A percentile compares a stretch with the other conserved stretches of the same genome.
phyloP scores from a whole-genome alignment of 2,113 vertebrate genomes.

The Oryzias woworae region DNA sequence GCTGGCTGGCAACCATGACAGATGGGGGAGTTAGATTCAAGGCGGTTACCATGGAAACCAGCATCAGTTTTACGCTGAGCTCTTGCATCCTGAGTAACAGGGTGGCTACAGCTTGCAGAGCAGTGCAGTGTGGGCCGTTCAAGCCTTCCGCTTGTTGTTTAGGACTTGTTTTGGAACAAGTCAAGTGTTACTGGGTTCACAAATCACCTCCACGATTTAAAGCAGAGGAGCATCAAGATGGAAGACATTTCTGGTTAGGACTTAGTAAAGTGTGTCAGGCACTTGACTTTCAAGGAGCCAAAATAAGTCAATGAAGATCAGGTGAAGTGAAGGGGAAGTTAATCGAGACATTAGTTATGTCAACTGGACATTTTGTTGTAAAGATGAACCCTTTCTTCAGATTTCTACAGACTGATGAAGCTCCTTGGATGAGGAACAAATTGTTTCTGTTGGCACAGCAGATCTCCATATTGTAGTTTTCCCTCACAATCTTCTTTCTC shows the following conservation, averaged over 20 bases:
- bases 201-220: constrained; percentile 3
- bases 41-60: constrained; percentile 82
- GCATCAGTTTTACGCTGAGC: constrained; percentile 47
- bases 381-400: too few species aligned
- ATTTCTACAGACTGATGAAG: too few species aligned
- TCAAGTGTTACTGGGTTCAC: constrained; percentile 7
- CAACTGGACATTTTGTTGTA: too few species aligned
- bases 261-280: constrained; percentile 43
- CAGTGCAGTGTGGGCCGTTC: constrained; percentile 51
- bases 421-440: too few species aligned
- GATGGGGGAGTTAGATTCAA: constrained; percentile 77
- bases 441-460: too few species aligned
- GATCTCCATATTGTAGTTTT: background rate
- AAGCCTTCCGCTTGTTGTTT: constrained; percentile 35
- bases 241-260: constrained; percentile 23
- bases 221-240: background rate
- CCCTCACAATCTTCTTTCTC: background rate
- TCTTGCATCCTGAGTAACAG: constrained; percentile 15
- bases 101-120: constrained; percentile 45
- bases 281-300: background rate
- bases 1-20: constrained; percentile 77
- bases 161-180: constrained; percentile 51
- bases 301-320: too few species aligned
- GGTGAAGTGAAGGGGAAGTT: too few species aligned
- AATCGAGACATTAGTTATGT: too few species aligned